phyloP scores from a whole-genome alignment of 2,888 invertebrate species.

The Mongoloraphidia duomilia region DNA sequence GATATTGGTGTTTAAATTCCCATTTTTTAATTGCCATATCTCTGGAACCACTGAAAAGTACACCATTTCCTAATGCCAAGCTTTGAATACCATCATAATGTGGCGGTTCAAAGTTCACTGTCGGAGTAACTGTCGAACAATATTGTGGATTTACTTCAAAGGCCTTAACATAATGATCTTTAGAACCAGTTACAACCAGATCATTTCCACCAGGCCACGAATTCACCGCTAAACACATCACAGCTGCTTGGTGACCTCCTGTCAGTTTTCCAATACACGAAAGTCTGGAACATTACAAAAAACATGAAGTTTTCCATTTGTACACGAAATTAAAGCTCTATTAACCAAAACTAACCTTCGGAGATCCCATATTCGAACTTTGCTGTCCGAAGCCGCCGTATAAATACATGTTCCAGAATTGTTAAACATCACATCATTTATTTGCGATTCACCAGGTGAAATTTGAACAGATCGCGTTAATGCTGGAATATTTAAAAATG shows the following conservation, averaged over 20 bases:
- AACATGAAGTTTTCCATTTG: background rate
- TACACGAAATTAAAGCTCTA: slow-evolving; percentile 1
- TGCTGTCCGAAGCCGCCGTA: slow-evolving; percentile 58
- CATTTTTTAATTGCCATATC: slow-evolving; percentile 80
- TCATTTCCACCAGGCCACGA: slow-evolving; percentile 38
- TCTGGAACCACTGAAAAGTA: slow-evolving; percentile 68
- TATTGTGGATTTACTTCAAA: slow-evolving; percentile 6
- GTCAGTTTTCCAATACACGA: slow-evolving; percentile 57
- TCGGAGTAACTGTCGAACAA: slow-evolving; percentile 28
- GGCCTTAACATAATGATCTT: slow-evolving; percentile 72
- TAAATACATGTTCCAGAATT: slow-evolving; percentile 50
- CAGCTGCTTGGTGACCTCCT: slow-evolving; percentile 68
- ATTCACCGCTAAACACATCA: slow-evolving; percentile 64
- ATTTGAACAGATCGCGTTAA: slow-evolving; percentile 35
- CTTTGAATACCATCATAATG: slow-evolving; percentile 85
- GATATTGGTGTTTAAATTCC: slow-evolving; percentile 38
- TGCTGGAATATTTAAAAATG: slow-evolving; percentile 28
- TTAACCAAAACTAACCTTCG: slow-evolving; percentile 35
- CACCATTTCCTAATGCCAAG: slow-evolving; percentile 47
- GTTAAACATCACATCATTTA: slow-evolving; percentile 54
- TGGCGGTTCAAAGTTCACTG: slow-evolving; percentile 62
- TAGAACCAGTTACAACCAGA: slow-evolving; percentile 64
- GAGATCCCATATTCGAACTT: slow-evolving; percentile 74
- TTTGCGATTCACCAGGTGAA: slow-evolving; percentile 46
- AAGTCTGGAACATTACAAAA: slow-evolving; percentile 31